phyloP scores from a whole-genome alignment of 2,888 invertebrate genomes.

The Drosophila birchii region DNA sequence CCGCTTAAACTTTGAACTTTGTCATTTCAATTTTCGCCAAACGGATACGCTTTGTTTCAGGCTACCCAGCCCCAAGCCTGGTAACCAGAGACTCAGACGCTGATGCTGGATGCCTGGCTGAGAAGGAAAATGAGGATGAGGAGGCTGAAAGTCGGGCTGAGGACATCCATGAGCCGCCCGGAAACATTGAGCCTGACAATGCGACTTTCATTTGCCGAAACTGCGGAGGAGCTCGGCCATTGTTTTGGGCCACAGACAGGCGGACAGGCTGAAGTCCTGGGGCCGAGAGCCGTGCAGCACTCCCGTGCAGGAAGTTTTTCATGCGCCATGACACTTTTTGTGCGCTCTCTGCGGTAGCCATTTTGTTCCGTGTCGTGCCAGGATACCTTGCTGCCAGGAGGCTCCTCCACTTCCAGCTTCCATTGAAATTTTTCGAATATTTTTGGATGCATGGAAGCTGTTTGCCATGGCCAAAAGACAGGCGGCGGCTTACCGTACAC shows the following conservation, averaged over 20 bases:
- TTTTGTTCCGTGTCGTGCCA: slow-evolving; percentile 54
- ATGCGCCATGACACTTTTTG: slow-evolving; percentile 81
- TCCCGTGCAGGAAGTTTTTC: slow-evolving; percentile 75
- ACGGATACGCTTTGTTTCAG: slow-evolving; percentile 82
- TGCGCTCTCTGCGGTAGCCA: slow-evolving; percentile 67
- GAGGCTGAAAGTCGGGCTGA: slow-evolving; percentile 34
- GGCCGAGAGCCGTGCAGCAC: slow-evolving; percentile 35
- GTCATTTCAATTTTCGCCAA: slow-evolving; percentile 83
- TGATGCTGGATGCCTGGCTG: slow-evolving; percentile 20
- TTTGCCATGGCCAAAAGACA: slow-evolving; percentile 75
- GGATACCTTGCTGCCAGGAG: slow-evolving; percentile 35
- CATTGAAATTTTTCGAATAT: slow-evolving; percentile 72
- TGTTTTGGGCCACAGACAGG: slow-evolving; percentile 64
- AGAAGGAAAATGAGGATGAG: slow-evolving; percentile 13
- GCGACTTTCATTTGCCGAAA: slow-evolving; percentile 74
- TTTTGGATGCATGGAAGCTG: slow-evolving; percentile 80
- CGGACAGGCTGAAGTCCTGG: slow-evolving; percentile 45
- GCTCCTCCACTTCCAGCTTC: slow-evolving; percentile 20
- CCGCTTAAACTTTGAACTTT: slow-evolving; percentile 84
- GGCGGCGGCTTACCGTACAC: slow-evolving; percentile 69
- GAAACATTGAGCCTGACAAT: slow-evolving; percentile 82
- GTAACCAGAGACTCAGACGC: slow-evolving; percentile 30
- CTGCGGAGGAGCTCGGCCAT: slow-evolving; percentile 62
- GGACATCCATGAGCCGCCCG: slow-evolving; percentile 67
- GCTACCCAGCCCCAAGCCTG: slow-evolving; percentile 22